Conservation (phyloP, 2,888 invertebrate species). For the Hesperia comma region DNA sequence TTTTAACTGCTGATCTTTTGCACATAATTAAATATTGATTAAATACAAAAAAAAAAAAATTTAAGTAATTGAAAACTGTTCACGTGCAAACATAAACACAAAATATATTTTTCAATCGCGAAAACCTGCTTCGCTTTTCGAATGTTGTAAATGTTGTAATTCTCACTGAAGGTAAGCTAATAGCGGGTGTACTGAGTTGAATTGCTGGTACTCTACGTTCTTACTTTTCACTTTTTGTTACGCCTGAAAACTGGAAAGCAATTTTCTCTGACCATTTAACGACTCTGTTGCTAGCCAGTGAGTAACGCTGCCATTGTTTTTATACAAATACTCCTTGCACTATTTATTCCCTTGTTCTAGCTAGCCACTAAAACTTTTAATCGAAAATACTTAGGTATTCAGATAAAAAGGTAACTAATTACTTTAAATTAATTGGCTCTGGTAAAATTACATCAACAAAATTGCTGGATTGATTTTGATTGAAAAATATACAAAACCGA, state of each 20-base stretch:
- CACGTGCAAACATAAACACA: too few relatives aligned
- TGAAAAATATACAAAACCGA: conserved; percentile 1
- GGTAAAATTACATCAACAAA: too few relatives aligned
- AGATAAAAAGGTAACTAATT: too few relatives aligned
- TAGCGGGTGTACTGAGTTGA: conserved; percentile 9
- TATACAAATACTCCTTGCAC: neutral
- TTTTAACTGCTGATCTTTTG: too few relatives aligned
- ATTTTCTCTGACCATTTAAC: neutral
- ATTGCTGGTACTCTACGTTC: neutral
- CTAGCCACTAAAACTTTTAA: too few relatives aligned
- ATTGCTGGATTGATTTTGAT: neutral
- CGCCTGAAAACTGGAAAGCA: neutral
- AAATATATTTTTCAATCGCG: too few relatives aligned
- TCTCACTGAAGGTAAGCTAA: conserved; percentile 5
- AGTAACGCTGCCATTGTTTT: neutral
- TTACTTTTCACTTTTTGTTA: conserved; percentile 4
- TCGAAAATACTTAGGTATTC: too few relatives aligned
- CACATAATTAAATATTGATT: too few relatives aligned
- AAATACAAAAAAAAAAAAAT: too few relatives aligned
- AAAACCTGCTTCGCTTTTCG: neutral
- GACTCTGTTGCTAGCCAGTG: neutral
- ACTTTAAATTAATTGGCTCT: too few relatives aligned
- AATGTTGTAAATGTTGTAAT: neutral
- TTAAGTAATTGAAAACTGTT: too few relatives aligned
- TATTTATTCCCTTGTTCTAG: too few relatives aligned